Percentiles rank a stretch among this genome's conserved stretches.
Evolutionary conservation across 2,113 vertebrate species (phyloP).

Genomic region (Mesitornis unicolor): DNA sequence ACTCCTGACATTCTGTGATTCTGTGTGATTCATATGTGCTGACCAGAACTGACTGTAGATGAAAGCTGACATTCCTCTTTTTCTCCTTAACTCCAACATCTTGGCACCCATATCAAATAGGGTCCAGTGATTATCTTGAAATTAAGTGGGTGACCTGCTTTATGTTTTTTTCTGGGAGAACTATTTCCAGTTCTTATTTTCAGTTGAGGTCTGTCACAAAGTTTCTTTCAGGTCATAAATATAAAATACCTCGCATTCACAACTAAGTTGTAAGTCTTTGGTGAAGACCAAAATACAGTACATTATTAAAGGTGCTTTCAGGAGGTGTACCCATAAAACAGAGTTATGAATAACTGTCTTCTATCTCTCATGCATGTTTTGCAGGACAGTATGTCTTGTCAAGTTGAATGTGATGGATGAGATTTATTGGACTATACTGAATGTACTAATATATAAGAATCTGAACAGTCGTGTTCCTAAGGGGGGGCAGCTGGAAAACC

Average conservation of each 20-base stretch:
- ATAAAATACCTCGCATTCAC: not conserved
- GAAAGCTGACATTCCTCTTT: not conserved
- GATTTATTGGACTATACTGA: not conserved
- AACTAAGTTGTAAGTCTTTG: not conserved
- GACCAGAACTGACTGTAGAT: not conserved
- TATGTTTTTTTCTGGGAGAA: rapidly evolving
- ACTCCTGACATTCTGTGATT: too few species aligned
- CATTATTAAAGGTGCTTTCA: not conserved
- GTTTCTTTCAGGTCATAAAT: not conserved
- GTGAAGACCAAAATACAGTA: not conserved
- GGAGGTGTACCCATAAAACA: not conserved
- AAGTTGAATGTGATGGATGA: not conserved
- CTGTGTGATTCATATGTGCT: not conserved
- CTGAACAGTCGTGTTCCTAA: not conserved
- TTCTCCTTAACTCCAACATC: not conserved
- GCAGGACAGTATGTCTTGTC: not conserved
- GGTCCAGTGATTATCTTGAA: not conserved
- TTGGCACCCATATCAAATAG: not conserved
- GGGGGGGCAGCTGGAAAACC: not conserved
- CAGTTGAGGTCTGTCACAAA: not conserved
- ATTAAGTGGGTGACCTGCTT: not conserved
- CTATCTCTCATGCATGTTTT: not conserved
- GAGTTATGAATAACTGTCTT: not conserved
- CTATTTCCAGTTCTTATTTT: not conserved
- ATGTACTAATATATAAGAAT: not conserved